phyloP scores from a whole-genome alignment of 1,140 invertebrate genomes.

The Ditylenchus dipsaci region DNA sequence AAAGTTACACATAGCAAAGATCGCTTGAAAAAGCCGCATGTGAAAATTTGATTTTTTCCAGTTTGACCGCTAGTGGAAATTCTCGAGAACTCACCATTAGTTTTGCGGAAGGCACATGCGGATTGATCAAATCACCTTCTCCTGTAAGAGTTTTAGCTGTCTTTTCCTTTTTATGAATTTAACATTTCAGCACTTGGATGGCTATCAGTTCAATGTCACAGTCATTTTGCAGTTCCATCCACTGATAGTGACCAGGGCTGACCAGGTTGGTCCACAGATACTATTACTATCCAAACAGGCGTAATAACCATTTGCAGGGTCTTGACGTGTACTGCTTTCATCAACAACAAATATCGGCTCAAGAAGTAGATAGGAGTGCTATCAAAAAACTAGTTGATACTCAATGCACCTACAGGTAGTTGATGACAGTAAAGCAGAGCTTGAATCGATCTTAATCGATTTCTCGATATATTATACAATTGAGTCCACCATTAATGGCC shows the following conservation, averaged over 20 bases:
- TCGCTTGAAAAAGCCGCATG: too few relatives aligned
- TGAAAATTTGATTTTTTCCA: too few relatives aligned
- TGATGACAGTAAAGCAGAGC: not conserved
- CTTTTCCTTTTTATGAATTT: not conserved
- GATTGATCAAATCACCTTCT: conserved; percentile 47
- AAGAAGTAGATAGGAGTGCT: conserved; percentile 38
- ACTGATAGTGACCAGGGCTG: conserved; percentile 53
- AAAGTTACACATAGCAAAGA: too few relatives aligned
- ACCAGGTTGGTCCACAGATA: conserved; percentile 18
- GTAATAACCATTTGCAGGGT: conserved; percentile 16
- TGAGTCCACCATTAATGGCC: too few relatives aligned
- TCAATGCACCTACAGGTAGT: conserved; percentile 39
- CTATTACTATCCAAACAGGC: not conserved
- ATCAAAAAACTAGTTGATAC: conserved; percentile 41
- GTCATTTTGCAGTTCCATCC: conserved; percentile 57
- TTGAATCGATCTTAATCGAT: not conserved
- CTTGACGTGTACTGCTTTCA: conserved; percentile 42
- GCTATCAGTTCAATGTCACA: conserved; percentile 55
- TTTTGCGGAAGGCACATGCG: conserved; percentile 52
- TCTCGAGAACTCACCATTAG: conserved; percentile 48
- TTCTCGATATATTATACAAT: too few relatives aligned
- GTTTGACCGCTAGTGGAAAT: conserved; percentile 34
- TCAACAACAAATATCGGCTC: conserved; percentile 32
- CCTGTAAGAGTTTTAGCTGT: conserved; percentile 30
- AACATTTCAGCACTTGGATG: conserved; percentile 42